phyloP scores from a whole-genome alignment of 2,797 vertebrate species.

The Gobionotothen gibberifrons region DNA sequence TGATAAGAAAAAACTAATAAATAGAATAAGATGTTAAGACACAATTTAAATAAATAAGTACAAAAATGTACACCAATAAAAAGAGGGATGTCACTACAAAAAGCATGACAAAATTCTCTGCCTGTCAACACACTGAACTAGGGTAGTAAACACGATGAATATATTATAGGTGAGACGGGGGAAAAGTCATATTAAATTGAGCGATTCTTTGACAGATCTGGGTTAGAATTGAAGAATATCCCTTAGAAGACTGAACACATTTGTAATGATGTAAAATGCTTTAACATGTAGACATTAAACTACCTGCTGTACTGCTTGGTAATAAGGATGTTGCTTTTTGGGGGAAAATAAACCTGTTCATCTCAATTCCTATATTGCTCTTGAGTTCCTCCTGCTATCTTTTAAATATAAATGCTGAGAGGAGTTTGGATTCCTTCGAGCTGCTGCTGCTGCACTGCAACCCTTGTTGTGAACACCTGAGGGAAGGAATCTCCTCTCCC shows the following conservation, averaged over 20 bases:
- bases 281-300: neutral
- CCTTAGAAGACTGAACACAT: neutral
- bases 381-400: constrained; percentile 2
- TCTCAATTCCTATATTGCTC: neutral
- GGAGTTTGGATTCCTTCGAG: constrained; percentile 16
- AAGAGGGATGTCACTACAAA: no score
- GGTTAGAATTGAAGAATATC: neutral
- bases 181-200: neutral
- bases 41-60: no score
- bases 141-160: no score
- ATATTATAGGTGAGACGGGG: neutral
- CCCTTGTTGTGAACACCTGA: neutral
- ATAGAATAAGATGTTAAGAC: no score
- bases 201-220: neutral
- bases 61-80: no score
- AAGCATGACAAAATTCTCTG: no score
- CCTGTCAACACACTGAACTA: no score
- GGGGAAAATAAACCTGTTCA: neutral
- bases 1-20: no score
- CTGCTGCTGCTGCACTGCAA: constrained; percentile 28
- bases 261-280: constrained; percentile 6
- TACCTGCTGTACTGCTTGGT: neutral
- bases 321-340: constrained; percentile 3
- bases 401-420: constrained; percentile 26
- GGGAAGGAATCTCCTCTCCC: neutral